phyloP scores from a whole-genome alignment of 2,113 vertebrate species.

The Xenotilapia longispinis region DNA sequence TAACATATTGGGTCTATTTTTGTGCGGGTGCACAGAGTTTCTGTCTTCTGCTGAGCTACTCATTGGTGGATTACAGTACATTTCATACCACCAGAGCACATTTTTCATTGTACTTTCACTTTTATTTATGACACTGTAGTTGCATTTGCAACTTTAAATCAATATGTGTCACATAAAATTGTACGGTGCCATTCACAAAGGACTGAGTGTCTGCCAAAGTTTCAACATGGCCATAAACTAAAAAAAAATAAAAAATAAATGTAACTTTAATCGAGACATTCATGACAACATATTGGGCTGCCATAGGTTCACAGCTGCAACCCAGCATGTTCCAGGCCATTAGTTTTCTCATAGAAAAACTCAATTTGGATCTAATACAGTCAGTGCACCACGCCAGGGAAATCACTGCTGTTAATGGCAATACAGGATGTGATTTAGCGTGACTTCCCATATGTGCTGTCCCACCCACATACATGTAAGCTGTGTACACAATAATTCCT shows the following conservation, averaged over 20 bases:
- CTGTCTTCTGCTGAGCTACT: not conserved
- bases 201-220: not conserved
- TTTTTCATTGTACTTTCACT: not conserved
- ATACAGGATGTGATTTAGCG: not conserved
- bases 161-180: not conserved
- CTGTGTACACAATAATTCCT: not conserved
- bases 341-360: not conserved
- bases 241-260: not conserved
- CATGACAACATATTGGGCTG: not conserved
- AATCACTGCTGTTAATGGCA: not conserved
- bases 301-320: not conserved
- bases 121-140: not conserved
- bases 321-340: not conserved
- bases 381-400: not conserved
- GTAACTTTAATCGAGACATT: not conserved
- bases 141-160: not conserved
- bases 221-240: not conserved
- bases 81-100: not conserved
- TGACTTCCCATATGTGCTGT: not conserved
- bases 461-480: not conserved
- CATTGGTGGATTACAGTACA: not conserved
- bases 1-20: not conserved
- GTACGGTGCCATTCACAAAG: not conserved
- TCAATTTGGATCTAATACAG: not conserved
- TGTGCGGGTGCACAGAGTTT: not conserved